Conservation (phyloP, 2,797 vertebrate genomes). For the Miichthys miiuy region DNA sequence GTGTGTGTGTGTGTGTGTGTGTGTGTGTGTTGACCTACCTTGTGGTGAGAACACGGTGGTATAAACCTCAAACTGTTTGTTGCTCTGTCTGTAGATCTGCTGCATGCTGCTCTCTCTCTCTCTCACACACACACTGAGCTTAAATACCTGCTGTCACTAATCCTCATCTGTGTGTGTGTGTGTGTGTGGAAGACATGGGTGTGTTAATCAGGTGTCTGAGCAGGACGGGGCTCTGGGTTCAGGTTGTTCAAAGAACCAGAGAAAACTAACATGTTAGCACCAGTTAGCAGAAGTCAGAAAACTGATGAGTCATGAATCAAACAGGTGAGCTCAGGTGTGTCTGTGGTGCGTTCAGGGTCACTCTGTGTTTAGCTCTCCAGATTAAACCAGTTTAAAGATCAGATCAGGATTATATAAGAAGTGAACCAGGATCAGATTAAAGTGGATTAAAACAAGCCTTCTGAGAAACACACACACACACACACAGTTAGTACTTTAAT, state of each 20-base stretch:
- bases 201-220: too few species aligned
- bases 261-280: too few species aligned
- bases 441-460: constrained; percentile 36
- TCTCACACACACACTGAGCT: constrained; percentile 4
- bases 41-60: constrained; percentile 90
- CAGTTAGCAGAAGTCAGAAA: not conserved
- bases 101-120: constrained; percentile 79
- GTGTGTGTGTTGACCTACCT: constrained; percentile 77
- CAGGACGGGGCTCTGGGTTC: too few species aligned
- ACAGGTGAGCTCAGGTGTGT: constrained; percentile 15
- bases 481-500: not conserved
- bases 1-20: constrained; percentile 1
- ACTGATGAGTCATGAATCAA: not conserved
- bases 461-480: constrained; percentile 31
- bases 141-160: constrained; percentile 51
- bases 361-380: not conserved
- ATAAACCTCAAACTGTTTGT: constrained; percentile 90
- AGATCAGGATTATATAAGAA: constrained; percentile 42
- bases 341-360: constrained; percentile 27
- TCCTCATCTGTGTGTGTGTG: constrained; percentile 4
- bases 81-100: constrained; percentile 90
- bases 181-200: too few species aligned
- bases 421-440: constrained; percentile 47
- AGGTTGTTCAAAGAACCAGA: too few species aligned
- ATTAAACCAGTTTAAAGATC: constrained; percentile 31